Base-by-base conservation (phyloP, 2,888 invertebrate species). In the Ectemnius lituratus region DNA sequence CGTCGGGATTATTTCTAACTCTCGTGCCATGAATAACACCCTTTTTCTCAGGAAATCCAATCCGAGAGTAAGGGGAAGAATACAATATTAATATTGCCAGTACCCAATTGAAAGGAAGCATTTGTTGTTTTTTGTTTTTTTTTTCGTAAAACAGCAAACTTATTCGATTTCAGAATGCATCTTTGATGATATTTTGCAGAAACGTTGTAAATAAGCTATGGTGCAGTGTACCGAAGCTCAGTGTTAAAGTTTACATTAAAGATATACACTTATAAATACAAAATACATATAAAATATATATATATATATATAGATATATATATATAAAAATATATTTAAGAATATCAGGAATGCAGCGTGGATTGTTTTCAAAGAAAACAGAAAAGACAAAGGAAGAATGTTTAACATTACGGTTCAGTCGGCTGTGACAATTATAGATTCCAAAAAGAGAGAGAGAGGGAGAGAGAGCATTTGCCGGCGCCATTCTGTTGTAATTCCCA, bases 361-460 rank as follows among this genome's bases (percentile, higher is more conserved):
- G 59, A 27, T 14, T 60, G 16, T 63, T 56, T 4, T 66, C 45
- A 23, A 52, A 8, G 46, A 65, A n/a, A 52, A 52, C 16, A 16
- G 52, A 52, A 52, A 57, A 52, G 45, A 1, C 4, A 62, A 46
- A 23, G 16, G 14, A 67, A 47, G 2, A 66, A 28, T 72, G 46
- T 20, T 64, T 8, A 20, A 28, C 49, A 49, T 66, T 27, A n/a
- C 58, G 27, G 61, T 63, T 65, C 66, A 61, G 52, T 59, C 64
- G 67, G 68, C 78, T 75, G 71, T 75, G 69, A 80, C 27, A 61
- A 56, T 67, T 67, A 69, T 66, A 62, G 56, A 74, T 69, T 69
- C n/a, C 69, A 47, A 28, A 65, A 37, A 37, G n/a, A n/a, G n/a
- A n/a, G n/a, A n/a, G n/a, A n/a, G n/a, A n/a, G n/a, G n/a, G n/a